phyloP scores from a whole-genome alignment of 2,888 invertebrate genomes.

The Chelonus formosanus region DNA sequence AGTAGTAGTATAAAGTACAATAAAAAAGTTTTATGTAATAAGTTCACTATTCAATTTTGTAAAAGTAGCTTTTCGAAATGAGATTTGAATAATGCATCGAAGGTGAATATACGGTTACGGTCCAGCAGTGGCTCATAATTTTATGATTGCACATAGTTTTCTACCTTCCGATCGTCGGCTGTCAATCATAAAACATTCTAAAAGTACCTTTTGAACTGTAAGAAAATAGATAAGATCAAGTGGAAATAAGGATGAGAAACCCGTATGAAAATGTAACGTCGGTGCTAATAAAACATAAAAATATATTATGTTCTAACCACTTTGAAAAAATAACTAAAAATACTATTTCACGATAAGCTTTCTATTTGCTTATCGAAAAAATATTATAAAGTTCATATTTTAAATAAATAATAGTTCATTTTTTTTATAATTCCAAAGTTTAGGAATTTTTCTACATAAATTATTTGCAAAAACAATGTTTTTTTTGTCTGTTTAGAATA shows the following conservation, averaged over 20 bases:
- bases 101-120: conserved; percentile 41
- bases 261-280: too few relatives aligned
- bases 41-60: conserved; percentile 43
- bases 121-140: conserved; percentile 38
- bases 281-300: too few relatives aligned
- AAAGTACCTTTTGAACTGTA: neutral
- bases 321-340: too few relatives aligned
- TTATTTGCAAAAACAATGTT: too few relatives aligned
- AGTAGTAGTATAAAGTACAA: conserved; percentile 5
- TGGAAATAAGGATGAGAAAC: neutral
- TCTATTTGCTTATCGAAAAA: too few relatives aligned
- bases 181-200: neutral
- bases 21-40: conserved; percentile 20
- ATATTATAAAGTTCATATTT: too few relatives aligned
- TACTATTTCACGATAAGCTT: too few relatives aligned
- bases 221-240: neutral
- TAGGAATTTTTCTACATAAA: too few relatives aligned
- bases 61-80: conserved; percentile 45
- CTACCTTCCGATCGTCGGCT: conserved; percentile 20
- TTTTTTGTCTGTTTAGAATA: neutral
- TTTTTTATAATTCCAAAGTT: too few relatives aligned
- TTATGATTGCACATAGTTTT: conserved; percentile 42
- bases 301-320: too few relatives aligned
- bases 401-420: too few relatives aligned
- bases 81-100: conserved; percentile 47